Evolutionary conservation across 2,797 vertebrate species (phyloP).

Genomic region (Rhyacichthys aspro): DNA sequence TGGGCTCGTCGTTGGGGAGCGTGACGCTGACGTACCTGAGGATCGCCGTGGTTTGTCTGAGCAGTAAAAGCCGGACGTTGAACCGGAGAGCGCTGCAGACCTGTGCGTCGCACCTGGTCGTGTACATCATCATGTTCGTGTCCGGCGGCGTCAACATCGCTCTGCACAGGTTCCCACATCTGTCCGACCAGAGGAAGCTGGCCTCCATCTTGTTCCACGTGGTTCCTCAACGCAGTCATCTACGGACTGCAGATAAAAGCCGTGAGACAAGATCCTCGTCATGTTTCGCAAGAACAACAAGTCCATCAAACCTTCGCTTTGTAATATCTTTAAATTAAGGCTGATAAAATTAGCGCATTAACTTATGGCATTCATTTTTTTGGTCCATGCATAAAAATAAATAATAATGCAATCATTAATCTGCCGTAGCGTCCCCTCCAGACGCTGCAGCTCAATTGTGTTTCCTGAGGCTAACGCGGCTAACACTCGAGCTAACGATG

Average conservation of each 20-base stretch:
- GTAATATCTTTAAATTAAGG: no score
- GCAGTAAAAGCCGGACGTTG: constrained; percentile 53
- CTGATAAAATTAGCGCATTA: no score
- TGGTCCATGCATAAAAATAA: no score
- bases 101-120: constrained; percentile 67
- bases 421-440: no score
- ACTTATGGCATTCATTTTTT: no score
- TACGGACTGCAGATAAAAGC: constrained; percentile 58
- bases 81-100: constrained; percentile 68
- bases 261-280: constrained; percentile 26
- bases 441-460: no score
- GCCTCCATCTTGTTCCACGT: constrained; percentile 27
- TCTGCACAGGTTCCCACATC: constrained; percentile 46
- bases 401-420: no score
- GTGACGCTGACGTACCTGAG: constrained; percentile 69
- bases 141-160: constrained; percentile 18
- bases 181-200: constrained; percentile 33
- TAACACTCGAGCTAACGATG: no score
- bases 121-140: constrained; percentile 61
- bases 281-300: constrained; percentile 17
- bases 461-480: no score
- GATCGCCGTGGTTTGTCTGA: constrained; percentile 67
- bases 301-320: neutral
- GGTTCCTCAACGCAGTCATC: constrained; percentile 38
- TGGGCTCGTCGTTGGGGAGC: constrained; percentile 59